Evolutionary conservation across 2,113 vertebrate species (phyloP).

Genomic region (Hippocampus abdominalis): DNA sequence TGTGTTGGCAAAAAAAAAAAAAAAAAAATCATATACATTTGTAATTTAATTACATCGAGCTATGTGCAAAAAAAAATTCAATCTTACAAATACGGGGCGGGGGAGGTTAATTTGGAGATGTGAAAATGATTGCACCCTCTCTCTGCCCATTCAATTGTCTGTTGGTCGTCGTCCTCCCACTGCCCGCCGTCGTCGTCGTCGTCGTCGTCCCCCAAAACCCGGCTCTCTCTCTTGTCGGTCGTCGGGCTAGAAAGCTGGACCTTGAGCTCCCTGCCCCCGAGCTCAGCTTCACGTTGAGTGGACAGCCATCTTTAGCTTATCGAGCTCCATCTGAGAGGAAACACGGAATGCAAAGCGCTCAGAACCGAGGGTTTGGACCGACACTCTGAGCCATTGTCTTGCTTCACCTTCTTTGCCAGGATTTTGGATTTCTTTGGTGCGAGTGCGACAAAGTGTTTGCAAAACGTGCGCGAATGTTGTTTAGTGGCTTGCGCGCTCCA

Average conservation of each 20-base stretch:
- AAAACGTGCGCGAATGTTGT: not conserved
- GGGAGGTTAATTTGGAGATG: conserved; percentile 58
- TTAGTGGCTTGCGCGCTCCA: not conserved
- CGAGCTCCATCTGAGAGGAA: conserved; percentile 84
- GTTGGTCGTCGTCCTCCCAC: not conserved
- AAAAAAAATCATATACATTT: conserved; percentile 63
- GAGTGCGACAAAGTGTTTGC: too few species aligned
- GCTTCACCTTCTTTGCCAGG: too few species aligned
- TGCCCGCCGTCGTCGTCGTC: not conserved
- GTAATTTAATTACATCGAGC: conserved; percentile 65
- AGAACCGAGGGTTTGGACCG: not conserved
- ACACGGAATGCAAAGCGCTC: conserved; percentile 16
- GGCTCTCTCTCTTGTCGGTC: conserved; percentile 32
- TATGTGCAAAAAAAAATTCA: conserved; percentile 74
- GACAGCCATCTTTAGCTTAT: conserved; percentile 85
- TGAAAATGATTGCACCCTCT: conserved; percentile 32
- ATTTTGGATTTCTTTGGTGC: too few species aligned
- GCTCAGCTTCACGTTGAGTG: conserved; percentile 75
- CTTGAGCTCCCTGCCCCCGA: conserved; percentile 9
- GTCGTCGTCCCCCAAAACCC: too few species aligned
- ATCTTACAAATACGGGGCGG: conserved; percentile 71
- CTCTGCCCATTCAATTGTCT: not conserved
- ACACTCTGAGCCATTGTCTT: too few species aligned
- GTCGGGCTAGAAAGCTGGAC: conserved; percentile 27
- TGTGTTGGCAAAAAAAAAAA: conserved; percentile 83